Evolutionary conservation across 2,888 invertebrate species (phyloP).

Genomic region (Sinopyrophorus schimmeli): DNA sequence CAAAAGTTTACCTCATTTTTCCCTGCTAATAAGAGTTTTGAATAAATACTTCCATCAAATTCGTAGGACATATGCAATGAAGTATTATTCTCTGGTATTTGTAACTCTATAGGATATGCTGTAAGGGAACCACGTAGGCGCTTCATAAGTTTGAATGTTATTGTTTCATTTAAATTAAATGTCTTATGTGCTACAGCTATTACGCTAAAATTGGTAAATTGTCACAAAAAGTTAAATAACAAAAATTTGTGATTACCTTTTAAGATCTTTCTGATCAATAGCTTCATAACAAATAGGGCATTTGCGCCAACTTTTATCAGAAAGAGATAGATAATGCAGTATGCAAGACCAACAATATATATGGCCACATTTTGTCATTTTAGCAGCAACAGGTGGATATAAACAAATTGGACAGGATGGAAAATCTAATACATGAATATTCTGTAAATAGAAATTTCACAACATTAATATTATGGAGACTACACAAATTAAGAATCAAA

Average conservation of each 20-base stretch:
- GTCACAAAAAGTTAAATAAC: conserved; percentile 31
- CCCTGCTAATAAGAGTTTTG: conserved; percentile 77
- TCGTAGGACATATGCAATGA: conserved; percentile 58
- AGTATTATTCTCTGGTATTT: conserved; percentile 42
- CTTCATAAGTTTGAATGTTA: conserved; percentile 81
- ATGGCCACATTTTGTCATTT: conserved; percentile 94
- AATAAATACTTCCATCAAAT: conserved; percentile 63
- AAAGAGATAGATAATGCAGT: conserved; percentile 85
- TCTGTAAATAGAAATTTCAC: too few relatives aligned
- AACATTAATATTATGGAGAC: too few relatives aligned
- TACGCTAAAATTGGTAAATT: conserved; percentile 58
- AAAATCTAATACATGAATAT: conserved; percentile 67
- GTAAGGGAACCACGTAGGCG: conserved; percentile 61
- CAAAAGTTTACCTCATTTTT: conserved; percentile 63
- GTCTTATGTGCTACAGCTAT: conserved; percentile 59
- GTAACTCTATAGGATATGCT: conserved; percentile 59
- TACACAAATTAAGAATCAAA: too few relatives aligned
- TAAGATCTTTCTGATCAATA: conserved; percentile 78
- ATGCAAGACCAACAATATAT: conserved; percentile 96
- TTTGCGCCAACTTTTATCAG: conserved; percentile 79
- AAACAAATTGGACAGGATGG: conserved; percentile 92
- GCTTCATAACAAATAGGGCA: conserved; percentile 94
- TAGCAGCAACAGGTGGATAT: conserved; percentile 81
- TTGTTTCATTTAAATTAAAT: conserved; percentile 65
- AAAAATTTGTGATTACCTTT: conserved; percentile 62